Evolutionary conservation across 2,797 vertebrate genomes (phyloP).

Genomic region (Mionectes olivaceus): DNA sequence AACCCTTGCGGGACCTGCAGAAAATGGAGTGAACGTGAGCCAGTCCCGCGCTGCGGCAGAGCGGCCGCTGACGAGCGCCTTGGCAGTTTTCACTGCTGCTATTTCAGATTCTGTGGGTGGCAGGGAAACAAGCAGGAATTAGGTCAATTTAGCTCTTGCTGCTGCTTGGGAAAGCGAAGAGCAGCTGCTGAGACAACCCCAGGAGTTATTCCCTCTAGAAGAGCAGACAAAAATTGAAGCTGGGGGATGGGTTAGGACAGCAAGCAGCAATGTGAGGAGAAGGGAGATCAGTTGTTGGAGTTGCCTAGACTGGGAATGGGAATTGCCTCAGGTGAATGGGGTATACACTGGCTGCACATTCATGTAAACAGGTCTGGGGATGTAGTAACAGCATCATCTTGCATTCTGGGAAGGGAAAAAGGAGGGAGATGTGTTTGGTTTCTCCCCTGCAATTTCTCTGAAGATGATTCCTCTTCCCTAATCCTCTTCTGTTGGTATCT

Average conservation of each 20-base stretch:
- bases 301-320: neutral
- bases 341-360: neutral
- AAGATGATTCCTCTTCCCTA: neutral
- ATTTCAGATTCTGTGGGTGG: constrained; percentile 55
- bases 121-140: constrained; percentile 68
- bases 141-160: constrained; percentile 71
- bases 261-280: neutral
- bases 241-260: constrained; percentile 18
- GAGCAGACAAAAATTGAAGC: constrained; percentile 23
- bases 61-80: neutral
- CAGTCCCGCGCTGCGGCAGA: neutral
- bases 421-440: neutral
- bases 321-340: neutral
- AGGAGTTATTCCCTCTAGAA: constrained; percentile 26
- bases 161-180: constrained; percentile 57
- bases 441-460: neutral
- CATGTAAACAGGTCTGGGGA: neutral
- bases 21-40: neutral
- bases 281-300: neutral
- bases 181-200: constrained; percentile 60
- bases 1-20: neutral
- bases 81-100: constrained; percentile 43
- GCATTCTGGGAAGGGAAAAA: neutral
- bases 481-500: neutral
- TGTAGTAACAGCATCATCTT: neutral